Evolutionary conservation across 2,797 vertebrate genomes (phyloP), one percentile per base, ranked within the genome.

Genomic region (Arrhamphus sclerolepis): DNA sequence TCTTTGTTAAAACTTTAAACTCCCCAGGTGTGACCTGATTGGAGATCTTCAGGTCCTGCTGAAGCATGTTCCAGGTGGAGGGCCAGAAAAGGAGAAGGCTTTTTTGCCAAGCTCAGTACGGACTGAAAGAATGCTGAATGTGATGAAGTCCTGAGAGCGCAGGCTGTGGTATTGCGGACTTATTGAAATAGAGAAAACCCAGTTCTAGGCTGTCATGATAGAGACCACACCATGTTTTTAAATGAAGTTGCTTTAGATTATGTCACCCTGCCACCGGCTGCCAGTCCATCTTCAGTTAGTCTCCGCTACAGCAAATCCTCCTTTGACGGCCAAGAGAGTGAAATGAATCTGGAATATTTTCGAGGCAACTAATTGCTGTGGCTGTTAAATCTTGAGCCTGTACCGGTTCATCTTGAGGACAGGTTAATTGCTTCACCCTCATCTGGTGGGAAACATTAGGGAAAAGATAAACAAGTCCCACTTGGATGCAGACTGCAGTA

Each of bases 281-380:
- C 82, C 84, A 83, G 62, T 44, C 20, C 1, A 8, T 69, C 77
- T 76, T 78, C 84, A 83, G 82, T 89, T 79, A 74, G 72, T 80
- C 60, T 71, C 56, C 48, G 73, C 57, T 53, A 50, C 50, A 63
- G 68, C 78, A 87, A 83, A 85, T 84, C 80, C 80, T 82, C 62
- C 64, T 66, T 48, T 83, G 72, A 78, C 75, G 67, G 57, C 58
- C 58, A 52, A 71, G 78, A 77, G 67, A 75, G 66, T 62, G 56
- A 75, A 86, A 89, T 79, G 79, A 84, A 87, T 75, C 69, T 0
- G 55, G 71, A 66, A 62, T 83, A 62, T 83, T 84, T 80, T 56
- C n/a, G 58, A 66, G 78, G 59, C 22, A 50, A 72, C 65, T 85
- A 83, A 87, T 87, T 85, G 81, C 81, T 64, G 60, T 57, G 73